phyloP scores from a whole-genome alignment of 2,113 vertebrate genomes.

The Atlantisia rogersi region DNA sequence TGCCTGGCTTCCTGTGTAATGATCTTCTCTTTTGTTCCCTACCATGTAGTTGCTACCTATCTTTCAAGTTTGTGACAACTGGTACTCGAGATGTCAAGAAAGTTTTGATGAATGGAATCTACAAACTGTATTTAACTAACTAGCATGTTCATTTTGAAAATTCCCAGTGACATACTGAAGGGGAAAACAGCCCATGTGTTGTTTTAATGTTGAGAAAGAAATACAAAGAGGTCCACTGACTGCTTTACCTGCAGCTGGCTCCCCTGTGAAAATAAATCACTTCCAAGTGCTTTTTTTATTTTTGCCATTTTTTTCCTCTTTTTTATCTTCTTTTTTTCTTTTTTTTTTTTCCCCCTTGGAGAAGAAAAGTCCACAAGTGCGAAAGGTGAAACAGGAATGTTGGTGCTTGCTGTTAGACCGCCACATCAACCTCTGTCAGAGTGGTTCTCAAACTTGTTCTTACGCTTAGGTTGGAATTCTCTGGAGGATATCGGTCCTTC shows the following conservation, averaged over 20 bases:
- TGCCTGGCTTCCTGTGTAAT: slow-evolving; percentile 58
- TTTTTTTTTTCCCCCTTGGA: neutral
- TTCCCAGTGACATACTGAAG: slow-evolving; percentile 56
- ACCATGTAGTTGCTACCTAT: slow-evolving; percentile 66
- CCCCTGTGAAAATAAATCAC: neutral
- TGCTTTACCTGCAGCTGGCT: slow-evolving; percentile 56
- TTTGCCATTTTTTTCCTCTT: neutral
- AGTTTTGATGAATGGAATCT: slow-evolving; percentile 67
- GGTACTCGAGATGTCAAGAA: slow-evolving; percentile 58
- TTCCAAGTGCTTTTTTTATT: neutral
- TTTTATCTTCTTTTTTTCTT: neutral
- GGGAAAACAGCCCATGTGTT: slow-evolving; percentile 31
- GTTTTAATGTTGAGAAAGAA: slow-evolving; percentile 57
- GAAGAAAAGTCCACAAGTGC: slow-evolving; percentile 50
- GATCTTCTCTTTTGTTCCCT: slow-evolving; percentile 72
- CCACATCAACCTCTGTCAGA: slow-evolving; percentile 52
- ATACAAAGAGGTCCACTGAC: slow-evolving; percentile 54
- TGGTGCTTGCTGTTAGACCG: slow-evolving; percentile 38
- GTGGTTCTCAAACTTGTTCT: slow-evolving; percentile 67
- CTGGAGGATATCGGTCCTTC: slow-evolving; percentile 30
- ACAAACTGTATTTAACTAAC: slow-evolving; percentile 75
- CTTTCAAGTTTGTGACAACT: slow-evolving; percentile 67
- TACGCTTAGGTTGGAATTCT: slow-evolving; percentile 15
- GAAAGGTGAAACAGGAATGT: slow-evolving; percentile 11
- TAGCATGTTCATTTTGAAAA: slow-evolving; percentile 64